Base-by-base conservation (phyloP, 2,113 vertebrate species). In the Crotalus helleri region DNA sequence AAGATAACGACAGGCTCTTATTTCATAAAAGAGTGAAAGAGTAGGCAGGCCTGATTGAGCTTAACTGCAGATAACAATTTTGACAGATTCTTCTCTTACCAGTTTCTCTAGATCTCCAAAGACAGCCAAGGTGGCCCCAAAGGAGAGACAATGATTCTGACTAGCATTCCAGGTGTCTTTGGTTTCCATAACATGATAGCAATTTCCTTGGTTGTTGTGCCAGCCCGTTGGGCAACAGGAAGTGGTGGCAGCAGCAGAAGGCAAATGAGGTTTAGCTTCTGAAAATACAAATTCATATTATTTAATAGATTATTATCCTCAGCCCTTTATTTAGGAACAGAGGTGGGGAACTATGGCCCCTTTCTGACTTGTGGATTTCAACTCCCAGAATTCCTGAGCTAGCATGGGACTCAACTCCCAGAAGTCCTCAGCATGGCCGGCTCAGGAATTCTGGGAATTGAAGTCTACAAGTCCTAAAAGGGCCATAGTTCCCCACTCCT, bases 171-270 rank as follows among this genome's bases (percentile, higher is more conserved):
- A 96, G 11, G 54, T 86, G 0, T 91, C 86, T 87, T 94, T 94
- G 8, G 64, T 90, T 64, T 96, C 94, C 89, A 92, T 90, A 89
- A 94, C 91, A 51, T 93, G 91, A 69, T 94, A 95, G 88, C 94
- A 94, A 23, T 93, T 94, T 53, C 81, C 86, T 21, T 64, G 92
- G 88, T 57, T 90, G 44, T 46, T 69, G 12, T 93, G 86, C 94
- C 94, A 96, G 55, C 44, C 94, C 55, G 87, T n/a, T 0, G 87
- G 53, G 26, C 94, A 95, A 46, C 93, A 94, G 46, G 81, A 29
- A 49, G 15, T 5, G 11, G 21, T 15, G 44, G 21, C 24, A 11
- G 15, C 19, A 5, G 29, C 17, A 10, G 19, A 39, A 3, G 58
- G 49, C 11, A 49, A 15, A 6, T 69, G 19, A 19, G 88, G 57